Evolutionary conservation across 2,888 invertebrate species (phyloP), one percentile per base, ranked within the genome.

Genomic region (Melolontha melolontha): DNA sequence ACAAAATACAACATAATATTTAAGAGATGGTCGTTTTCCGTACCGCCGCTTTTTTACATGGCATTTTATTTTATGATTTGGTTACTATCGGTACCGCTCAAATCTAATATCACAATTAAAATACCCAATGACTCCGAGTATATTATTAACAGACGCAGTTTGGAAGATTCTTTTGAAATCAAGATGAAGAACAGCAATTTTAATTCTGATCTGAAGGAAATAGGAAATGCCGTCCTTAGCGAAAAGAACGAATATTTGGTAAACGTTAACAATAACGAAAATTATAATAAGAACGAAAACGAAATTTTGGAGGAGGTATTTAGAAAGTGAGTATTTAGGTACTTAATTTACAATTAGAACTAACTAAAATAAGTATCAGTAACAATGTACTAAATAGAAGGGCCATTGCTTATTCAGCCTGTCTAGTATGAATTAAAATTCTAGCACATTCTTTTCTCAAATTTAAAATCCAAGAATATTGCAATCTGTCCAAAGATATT

Each of bases 31-130:
- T 87, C 87, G 16, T 86, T 86, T 72, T 80, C 85, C 63, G 84
- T 86, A 70, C 86, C 87, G 68, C 80, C 87, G 74, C 79, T 87
- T 74, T 85, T 86, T 77, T 88, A 87, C 78, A 78, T 86, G 69
- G 80, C 84, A 71, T 86, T 88, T 77, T 85, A 87, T 75, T 81
- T 84, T 66, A 79, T 86, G 76, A 86, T 87, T 74, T 84, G 86
- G 80, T 82, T 84, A 75, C 79, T 86, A 67, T 84, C 87, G 4
- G 80, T 85, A 54, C 85, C 85, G 64, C 75, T 85, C 55, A 83
- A 82, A 72, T 79, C 79, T 14, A 74, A 73, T 62, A 72, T 75
- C 41, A 79, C 78, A 17, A 78, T 75, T 47, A 77, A 73, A 49
- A 76, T 74, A 51, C 72, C 70, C 2, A 70, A 71, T 44, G 68